phyloP scores from a whole-genome alignment of 1,140 invertebrate species.

The Olivierus martensii region DNA sequence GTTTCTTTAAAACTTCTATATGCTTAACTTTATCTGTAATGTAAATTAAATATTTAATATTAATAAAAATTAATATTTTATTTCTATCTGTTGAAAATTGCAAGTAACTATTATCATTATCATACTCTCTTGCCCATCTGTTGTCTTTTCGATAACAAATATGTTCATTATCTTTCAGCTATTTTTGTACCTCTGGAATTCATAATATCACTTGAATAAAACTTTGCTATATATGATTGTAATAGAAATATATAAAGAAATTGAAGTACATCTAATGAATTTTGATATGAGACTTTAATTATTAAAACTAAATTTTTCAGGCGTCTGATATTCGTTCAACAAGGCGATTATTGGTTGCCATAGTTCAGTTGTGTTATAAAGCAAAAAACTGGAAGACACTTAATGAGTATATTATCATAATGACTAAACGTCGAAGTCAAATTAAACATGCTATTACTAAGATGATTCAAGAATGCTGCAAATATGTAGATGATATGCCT shows the following conservation, averaged over 20 bases:
- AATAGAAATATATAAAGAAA: not conserved
- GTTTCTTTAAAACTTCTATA: not conserved
- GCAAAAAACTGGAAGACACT: conserved; percentile 82
- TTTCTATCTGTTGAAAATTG: not conserved
- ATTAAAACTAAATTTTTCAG: conserved; percentile 31
- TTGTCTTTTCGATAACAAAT: too few relatives aligned
- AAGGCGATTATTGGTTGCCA: conserved; percentile 77
- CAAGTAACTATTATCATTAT: not conserved
- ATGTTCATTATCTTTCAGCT: too few relatives aligned
- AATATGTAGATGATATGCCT: conserved; percentile 86
- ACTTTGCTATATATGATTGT: not conserved
- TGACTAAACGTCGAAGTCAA: conserved; percentile 90
- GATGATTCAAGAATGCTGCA: conserved; percentile 96
- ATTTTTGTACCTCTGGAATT: too few relatives aligned
- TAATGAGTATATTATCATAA: conserved; percentile 83
- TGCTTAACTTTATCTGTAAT: not conserved
- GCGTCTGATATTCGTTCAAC: conserved; percentile 92
- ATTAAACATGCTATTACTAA: conserved; percentile 90
- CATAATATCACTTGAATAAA: not conserved
- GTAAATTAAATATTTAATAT: not conserved
- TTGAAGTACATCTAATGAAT: not conserved
- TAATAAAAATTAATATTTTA: not conserved
- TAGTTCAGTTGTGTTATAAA: conserved; percentile 89
- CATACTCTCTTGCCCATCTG: too few relatives aligned
- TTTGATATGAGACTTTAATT: not conserved